phyloP scores from a whole-genome alignment of 2,797 vertebrate genomes.

The Bucorvus abyssinicus region DNA sequence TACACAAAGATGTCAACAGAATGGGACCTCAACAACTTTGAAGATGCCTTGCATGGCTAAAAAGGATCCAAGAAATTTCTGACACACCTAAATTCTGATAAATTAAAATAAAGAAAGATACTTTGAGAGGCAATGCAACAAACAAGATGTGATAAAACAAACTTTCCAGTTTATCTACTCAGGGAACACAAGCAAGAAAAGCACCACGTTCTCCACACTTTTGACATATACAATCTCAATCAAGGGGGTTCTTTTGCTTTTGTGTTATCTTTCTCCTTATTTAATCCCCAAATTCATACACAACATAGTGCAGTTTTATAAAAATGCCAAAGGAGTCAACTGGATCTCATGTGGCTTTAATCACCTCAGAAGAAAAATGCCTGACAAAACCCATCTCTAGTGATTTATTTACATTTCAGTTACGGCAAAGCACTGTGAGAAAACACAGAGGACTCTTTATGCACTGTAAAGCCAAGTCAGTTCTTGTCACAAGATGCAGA shows the following conservation, averaged over 20 bases:
- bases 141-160: not conserved
- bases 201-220: not conserved
- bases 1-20: not conserved
- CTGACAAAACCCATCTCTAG: not conserved
- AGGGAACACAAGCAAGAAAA: not conserved
- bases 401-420: not conserved
- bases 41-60: not conserved
- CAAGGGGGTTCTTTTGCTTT: not conserved
- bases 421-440: not conserved
- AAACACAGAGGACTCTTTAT: constrained; percentile 36
- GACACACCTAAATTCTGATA: not conserved
- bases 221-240: not conserved
- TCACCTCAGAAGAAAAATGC: not conserved
- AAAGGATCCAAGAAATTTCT: not conserved
- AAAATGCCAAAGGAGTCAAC: constrained; percentile 2
- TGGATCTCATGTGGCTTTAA: constrained; percentile 32
- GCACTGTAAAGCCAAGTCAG: not conserved
- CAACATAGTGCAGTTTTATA: not conserved
- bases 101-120: not conserved
- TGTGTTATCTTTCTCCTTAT: not conserved
- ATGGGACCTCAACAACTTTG: not conserved
- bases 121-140: not conserved
- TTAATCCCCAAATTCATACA: not conserved
- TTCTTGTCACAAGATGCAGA: not conserved
- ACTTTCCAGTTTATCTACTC: not conserved